A percentile compares a stretch with the other conserved stretches of the same genome.
phyloP scores from a whole-genome alignment of 2,113 vertebrate genomes.

The Acanthochromis polyacanthus region DNA sequence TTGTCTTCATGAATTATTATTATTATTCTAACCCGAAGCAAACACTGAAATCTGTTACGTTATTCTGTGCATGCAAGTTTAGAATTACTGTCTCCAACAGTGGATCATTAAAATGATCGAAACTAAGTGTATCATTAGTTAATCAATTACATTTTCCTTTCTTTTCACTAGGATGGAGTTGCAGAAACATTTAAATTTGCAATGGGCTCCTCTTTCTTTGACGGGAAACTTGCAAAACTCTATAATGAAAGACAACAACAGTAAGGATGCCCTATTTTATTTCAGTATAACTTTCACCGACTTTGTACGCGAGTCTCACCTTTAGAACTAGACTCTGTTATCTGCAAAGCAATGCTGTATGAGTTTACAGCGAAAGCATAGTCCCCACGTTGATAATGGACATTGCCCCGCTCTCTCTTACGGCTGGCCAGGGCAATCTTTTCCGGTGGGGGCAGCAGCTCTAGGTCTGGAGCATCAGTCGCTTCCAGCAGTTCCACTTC shows the following conservation, averaged over 20 bases:
- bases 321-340: conserved; percentile 92
- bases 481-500: conserved; percentile 90
- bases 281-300: background rate
- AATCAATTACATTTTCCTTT: no score
- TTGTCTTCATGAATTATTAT: no score
- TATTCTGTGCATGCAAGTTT: no score
- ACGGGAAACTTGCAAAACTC: no score
- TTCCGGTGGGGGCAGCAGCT: conserved; percentile 88
- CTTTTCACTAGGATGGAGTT: no score
- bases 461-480: conserved; percentile 88
- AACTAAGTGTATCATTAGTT: no score
- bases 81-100: background rate
- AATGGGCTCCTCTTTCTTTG: no score
- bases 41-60: no score
- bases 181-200: no score
- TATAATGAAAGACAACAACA: background rate
- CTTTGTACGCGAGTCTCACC: conserved; percentile 77
- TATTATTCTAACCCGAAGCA: no score
- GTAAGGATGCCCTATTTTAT: background rate
- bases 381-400: conserved; percentile 92
- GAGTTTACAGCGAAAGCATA: conserved; percentile 95
- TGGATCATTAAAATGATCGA: background rate
- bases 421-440: conserved; percentile 87
- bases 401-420: conserved; percentile 93
- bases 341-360: conserved; percentile 92